These are phyloP conservation scores for Hyalella azteca DNA, from an alignment of 2,888 invertebrate genomes.

Conservation along the genomic window DNA sequence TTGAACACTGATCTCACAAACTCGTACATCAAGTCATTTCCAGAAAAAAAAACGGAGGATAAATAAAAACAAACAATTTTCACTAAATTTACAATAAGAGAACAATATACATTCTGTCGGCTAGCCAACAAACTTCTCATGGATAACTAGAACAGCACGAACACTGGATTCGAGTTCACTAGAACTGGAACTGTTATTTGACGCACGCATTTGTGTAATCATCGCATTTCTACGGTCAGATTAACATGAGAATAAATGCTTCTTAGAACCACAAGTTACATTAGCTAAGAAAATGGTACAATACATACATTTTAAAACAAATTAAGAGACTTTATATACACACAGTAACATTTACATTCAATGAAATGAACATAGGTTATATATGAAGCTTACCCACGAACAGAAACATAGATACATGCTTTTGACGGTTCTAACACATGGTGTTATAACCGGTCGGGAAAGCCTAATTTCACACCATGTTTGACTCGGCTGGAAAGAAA, in stretches of 20 bases:
- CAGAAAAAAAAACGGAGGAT: too few species aligned
- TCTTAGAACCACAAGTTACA: not conserved
- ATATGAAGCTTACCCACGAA: too few species aligned
- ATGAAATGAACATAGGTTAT: not conserved
- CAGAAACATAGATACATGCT: too few species aligned
- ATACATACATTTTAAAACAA: not conserved
- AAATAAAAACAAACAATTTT: not conserved
- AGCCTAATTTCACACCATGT: too few species aligned
- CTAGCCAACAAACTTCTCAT: not conserved
- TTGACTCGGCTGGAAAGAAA: too few species aligned
- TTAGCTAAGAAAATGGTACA: not conserved
- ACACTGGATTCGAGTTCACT: not conserved
- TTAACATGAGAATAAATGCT: slow-evolving; percentile 9
- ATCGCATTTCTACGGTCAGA: not conserved
- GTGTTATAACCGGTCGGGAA: too few species aligned
- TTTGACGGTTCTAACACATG: too few species aligned
- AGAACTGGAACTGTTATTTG: too few species aligned
- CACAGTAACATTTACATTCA: not conserved
- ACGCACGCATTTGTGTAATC: too few species aligned
- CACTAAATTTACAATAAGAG: not conserved
- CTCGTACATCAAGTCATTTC: too few species aligned
- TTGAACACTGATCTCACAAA: too few species aligned
- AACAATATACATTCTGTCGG: not conserved
- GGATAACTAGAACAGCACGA: not conserved
- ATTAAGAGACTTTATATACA: slow-evolving; percentile 13